These are phyloP conservation scores for Sciurus niger DNA, from an alignment of 2,113 vertebrate species.

Conservation along the genomic window DNA sequence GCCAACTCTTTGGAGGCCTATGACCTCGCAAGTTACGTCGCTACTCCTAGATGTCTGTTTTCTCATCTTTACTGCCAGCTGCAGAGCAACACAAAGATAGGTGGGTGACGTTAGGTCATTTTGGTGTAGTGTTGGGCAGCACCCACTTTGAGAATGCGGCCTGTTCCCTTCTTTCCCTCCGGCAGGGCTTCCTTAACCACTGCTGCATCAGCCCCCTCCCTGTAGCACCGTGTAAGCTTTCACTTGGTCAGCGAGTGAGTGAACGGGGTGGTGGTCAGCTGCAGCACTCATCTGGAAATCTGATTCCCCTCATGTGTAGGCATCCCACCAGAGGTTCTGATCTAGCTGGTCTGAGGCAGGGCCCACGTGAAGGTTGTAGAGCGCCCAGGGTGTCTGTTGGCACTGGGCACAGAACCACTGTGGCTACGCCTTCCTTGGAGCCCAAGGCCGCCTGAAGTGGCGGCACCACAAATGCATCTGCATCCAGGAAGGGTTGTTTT, in stretches of 20 bases:
- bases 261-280: neutral
- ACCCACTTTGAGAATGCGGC: neutral
- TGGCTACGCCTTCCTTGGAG: neutral
- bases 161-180: neutral
- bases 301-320: neutral
- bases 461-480: neutral
- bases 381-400: neutral
- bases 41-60: neutral
- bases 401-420: neutral
- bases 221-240: neutral
- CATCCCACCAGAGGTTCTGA: neutral
- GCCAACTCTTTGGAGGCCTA: neutral
- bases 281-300: neutral
- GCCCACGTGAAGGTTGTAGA: neutral
- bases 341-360: neutral
- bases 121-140: neutral
- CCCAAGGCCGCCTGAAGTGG: neutral
- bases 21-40: neutral
- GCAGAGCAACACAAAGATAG: neutral
- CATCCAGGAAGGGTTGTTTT: neutral
- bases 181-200: neutral
- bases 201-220: neutral
- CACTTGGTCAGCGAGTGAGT: neutral
- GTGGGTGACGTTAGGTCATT: neutral
- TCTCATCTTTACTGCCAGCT: neutral